Percentiles rank a stretch among this genome's conserved stretches.
Evolutionary conservation across 2,888 invertebrate genomes (phyloP).

Genomic region (Drosophila monieri): DNA sequence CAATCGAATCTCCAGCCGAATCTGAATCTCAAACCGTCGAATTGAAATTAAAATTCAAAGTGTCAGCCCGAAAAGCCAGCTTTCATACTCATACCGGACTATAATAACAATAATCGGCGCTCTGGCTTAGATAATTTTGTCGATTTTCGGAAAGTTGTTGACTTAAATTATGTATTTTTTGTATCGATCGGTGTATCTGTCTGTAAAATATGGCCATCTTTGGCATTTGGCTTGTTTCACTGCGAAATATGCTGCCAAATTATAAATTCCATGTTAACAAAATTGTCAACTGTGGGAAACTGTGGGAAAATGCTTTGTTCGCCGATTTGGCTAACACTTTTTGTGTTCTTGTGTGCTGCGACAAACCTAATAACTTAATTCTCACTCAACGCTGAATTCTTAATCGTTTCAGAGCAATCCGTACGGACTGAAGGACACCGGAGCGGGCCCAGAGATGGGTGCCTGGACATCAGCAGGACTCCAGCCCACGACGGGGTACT

Average conservation of each 20-base stretch:
- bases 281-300: conserved; percentile 66
- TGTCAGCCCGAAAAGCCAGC: conserved; percentile 35
- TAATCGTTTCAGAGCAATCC: conserved; percentile 91
- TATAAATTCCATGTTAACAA: conserved; percentile 80
- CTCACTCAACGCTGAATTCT: conserved; percentile 11
- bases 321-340: conserved; percentile 6
- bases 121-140: conserved; percentile 50
- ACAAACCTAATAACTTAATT: conserved; percentile 9
- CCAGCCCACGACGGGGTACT: conserved; percentile 95
- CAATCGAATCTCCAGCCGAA: background rate
- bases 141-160: conserved; percentile 42
- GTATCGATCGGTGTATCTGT: conserved; percentile 33
- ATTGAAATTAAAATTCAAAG: conserved; percentile 63
- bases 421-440: conserved; percentile 93
- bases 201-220: conserved; percentile 65
- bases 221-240: conserved; percentile 63
- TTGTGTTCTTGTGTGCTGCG: conserved; percentile 84
- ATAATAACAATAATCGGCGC: conserved; percentile 58
- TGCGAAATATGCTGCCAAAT: conserved; percentile 78
- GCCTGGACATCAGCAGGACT: conserved; percentile 96
- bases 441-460: conserved; percentile 94
- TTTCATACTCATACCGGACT: conserved; percentile 9
- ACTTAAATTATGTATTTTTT: conserved; percentile 57
- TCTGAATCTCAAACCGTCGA: conserved; percentile 6
- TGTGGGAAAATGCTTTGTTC: conserved; percentile 74